Conservation (phyloP, 2,797 vertebrate species). For the Poecile montanus region DNA sequence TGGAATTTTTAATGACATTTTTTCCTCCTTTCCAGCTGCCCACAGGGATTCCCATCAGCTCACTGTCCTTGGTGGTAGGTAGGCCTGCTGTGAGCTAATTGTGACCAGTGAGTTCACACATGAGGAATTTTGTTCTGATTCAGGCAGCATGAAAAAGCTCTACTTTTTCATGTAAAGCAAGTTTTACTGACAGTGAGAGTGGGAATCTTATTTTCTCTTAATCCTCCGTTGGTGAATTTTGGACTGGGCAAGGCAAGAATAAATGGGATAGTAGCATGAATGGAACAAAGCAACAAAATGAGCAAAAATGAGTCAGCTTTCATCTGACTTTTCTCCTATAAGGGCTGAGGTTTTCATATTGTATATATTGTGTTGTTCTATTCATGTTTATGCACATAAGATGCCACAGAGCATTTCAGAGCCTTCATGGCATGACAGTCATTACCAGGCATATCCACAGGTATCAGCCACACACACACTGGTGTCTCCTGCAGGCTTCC, state of each 20-base stretch:
- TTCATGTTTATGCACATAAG: not conserved
- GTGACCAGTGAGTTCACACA: not conserved
- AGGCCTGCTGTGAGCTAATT: not conserved
- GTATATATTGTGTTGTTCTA: not conserved
- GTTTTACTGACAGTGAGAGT: not conserved
- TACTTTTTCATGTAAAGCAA: not conserved
- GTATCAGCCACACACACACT: not conserved
- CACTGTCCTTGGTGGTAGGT: not conserved
- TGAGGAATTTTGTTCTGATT: not conserved
- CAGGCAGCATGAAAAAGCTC: not conserved
- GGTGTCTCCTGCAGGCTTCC: not conserved
- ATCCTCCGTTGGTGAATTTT: not conserved
- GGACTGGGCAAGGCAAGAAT: not conserved
- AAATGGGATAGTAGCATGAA: not conserved
- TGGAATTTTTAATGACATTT: not conserved
- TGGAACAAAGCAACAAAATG: not conserved
- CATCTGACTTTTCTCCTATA: not conserved
- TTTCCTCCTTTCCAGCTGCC: not conserved
- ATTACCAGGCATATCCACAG: not conserved
- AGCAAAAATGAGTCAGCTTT: not conserved
- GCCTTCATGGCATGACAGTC: not conserved
- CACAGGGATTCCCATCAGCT: not conserved
- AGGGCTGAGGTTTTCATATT: not conserved
- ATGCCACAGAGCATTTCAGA: not conserved
- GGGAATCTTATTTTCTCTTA: not conserved